These are phyloP conservation scores for Heliconius aoede DNA, from an alignment of 2,888 invertebrate species.

Conservation along the genomic window DNA sequence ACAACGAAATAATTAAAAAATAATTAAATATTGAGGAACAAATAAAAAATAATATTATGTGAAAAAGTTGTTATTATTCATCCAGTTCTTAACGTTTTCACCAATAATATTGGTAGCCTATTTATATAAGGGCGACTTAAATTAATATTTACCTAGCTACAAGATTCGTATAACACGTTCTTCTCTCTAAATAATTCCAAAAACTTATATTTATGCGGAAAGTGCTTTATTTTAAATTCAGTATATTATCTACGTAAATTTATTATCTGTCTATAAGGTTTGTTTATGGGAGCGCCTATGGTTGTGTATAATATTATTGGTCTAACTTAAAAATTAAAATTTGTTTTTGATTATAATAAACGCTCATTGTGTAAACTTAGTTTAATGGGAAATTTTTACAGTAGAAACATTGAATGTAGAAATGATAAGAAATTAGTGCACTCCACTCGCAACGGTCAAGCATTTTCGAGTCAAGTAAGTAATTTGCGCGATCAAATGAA, in stretches of 20 bases:
- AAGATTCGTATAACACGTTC: no score
- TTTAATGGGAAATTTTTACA: constrained; percentile 81
- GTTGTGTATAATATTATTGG: constrained; percentile 30
- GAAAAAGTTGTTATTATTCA: no score
- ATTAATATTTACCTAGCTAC: not conserved
- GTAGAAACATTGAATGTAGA: constrained; percentile 64
- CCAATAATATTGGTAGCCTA: not conserved
- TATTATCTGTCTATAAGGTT: constrained; percentile 25
- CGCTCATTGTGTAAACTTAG: constrained; percentile 24
- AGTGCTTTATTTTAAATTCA: not conserved
- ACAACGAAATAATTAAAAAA: no score
- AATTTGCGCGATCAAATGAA: constrained; percentile 62
- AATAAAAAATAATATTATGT: no score
- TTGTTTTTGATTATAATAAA: constrained; percentile 30
- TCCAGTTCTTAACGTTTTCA: not conserved
- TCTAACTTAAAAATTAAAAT: constrained; percentile 31
- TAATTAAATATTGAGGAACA: no score
- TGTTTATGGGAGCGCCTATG: constrained; percentile 39
- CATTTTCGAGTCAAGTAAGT: constrained; percentile 77
- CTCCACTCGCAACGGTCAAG: constrained; percentile 70
- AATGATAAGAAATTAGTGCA: constrained; percentile 65
- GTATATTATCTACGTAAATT: constrained; percentile 17
- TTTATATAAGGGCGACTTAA: not conserved
- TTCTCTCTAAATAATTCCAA: not conserved
- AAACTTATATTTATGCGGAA: not conserved